These are phyloP conservation scores for Bergia puertoricense DNA, from an alignment of 92 coral and sea anemone genomes.

Conservation along the genomic window DNA sequence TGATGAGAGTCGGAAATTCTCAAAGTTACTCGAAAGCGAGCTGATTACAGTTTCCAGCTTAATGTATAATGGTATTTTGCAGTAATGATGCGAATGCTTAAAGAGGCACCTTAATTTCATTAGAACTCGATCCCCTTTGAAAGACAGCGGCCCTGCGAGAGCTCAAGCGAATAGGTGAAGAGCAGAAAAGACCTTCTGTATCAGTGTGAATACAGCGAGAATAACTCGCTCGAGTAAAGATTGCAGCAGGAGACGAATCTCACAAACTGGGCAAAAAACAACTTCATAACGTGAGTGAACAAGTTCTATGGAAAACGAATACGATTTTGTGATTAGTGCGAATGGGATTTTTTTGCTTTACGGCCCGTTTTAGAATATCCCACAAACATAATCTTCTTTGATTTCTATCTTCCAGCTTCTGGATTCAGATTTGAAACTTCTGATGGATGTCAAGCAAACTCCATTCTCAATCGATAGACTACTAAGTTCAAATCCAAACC, in stretches of 20 bases:
- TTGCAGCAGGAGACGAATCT: background rate
- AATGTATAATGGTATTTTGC: background rate
- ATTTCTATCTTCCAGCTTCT: constrained; percentile 4
- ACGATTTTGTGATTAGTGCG: background rate
- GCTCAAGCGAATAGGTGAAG: background rate
- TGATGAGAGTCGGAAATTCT: constrained; percentile 43
- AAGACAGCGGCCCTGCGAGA: constrained; percentile 4
- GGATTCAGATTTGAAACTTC: background rate
- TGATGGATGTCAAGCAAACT: constrained; percentile 17
- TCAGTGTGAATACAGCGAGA: background rate
- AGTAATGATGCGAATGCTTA: constrained; percentile 18
- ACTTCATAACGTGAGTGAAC: background rate
- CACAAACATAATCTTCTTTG: background rate
- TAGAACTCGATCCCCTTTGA: constrained; percentile 28
- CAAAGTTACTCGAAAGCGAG: constrained; percentile 26
- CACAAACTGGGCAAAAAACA: background rate
- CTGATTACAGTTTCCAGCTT: constrained; percentile 3
- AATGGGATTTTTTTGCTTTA: background rate
- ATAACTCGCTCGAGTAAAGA: background rate
- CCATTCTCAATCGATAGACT: constrained; percentile 34
- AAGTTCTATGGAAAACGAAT: background rate
- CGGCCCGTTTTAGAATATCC: background rate
- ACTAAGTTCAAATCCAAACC: constrained; percentile 1
- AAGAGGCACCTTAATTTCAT: constrained; percentile 30
- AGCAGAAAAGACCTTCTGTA: background rate